Evolutionary conservation across 1,140 invertebrate species (phyloP).

Genomic region (Coelopa frigida): DNA sequence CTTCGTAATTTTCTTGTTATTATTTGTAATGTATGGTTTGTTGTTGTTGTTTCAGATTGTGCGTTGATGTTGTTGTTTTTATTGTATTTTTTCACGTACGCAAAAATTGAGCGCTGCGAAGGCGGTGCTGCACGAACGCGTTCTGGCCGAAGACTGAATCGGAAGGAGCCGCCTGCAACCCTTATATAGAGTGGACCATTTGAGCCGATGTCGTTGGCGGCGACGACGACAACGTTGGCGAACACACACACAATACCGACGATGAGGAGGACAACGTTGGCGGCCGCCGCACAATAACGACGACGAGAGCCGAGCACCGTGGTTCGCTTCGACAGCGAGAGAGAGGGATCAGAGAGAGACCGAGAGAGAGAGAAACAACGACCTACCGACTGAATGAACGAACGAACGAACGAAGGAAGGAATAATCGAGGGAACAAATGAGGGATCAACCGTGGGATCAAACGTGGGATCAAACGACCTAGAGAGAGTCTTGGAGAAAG

Average conservation of each 20-base stretch:
- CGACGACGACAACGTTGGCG: too few species aligned
- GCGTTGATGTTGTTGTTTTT: neutral
- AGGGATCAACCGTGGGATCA: too few species aligned
- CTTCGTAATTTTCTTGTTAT: neutral
- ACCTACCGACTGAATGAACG: neutral
- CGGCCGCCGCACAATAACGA: conserved; percentile 12
- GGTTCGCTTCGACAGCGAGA: conserved; percentile 10
- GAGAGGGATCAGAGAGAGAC: conserved; percentile 1
- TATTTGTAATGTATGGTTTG: neutral
- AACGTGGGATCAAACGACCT: too few species aligned
- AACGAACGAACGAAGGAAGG: conserved; percentile 3
- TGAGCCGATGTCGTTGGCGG: neutral
- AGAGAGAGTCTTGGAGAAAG: too few species aligned
- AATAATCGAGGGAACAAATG: conserved; percentile 8
- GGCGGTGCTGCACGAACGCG: conserved; percentile 6
- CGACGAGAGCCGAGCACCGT: too few species aligned
- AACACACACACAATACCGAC: neutral
- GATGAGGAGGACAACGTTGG: neutral
- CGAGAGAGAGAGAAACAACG: conserved; percentile 8
- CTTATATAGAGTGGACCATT: conserved; percentile 12
- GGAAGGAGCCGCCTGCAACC: conserved; percentile 1
- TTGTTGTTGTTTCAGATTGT: conserved; percentile 3
- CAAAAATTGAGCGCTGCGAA: conserved; percentile 3
- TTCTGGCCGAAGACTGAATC: conserved; percentile 12
- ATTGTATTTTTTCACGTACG: conserved; percentile 9